Percentiles rank a stretch among this genome's conserved stretches.
phyloP scores from a whole-genome alignment of 2,113 vertebrate genomes.

The Sterna hirundo region DNA sequence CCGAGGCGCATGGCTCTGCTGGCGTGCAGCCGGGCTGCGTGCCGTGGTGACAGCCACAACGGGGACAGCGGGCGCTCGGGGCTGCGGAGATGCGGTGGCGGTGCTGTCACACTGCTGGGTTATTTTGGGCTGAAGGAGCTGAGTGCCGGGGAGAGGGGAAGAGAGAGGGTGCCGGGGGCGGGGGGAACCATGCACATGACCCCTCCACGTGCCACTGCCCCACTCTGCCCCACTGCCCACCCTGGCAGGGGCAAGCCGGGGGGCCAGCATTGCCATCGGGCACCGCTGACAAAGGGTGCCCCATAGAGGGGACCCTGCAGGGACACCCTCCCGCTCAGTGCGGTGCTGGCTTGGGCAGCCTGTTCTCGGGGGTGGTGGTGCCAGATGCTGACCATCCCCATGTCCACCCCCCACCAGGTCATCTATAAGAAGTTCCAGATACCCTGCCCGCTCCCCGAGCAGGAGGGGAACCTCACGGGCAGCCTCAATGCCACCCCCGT shows the following conservation, averaged over 20 bases:
- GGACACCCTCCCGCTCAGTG: neutral
- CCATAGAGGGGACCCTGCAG: neutral
- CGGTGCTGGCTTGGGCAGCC: accelerated
- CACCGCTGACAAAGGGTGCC: neutral
- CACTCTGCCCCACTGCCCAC: accelerated
- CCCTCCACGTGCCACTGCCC: neutral
- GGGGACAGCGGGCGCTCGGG: neutral
- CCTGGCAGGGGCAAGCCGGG: accelerated
- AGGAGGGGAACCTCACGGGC: slow-evolving; percentile 73
- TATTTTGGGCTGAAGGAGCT: slow-evolving; percentile 45
- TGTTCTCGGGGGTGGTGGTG: neutral
- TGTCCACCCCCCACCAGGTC: slow-evolving; percentile 79
- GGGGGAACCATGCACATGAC: neutral
- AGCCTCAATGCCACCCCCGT: slow-evolving; percentile 62
- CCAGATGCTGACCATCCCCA: accelerated
- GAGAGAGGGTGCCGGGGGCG: neutral
- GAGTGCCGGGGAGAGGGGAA: neutral
- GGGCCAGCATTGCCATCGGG: accelerated
- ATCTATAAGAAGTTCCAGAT: slow-evolving; percentile 97
- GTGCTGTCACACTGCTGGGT: slow-evolving; percentile 34
- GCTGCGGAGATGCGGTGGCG: neutral
- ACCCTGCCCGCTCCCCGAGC: slow-evolving; percentile 83
- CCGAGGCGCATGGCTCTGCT: accelerated
- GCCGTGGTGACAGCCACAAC: neutral
- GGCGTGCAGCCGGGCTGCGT: neutral